Percentiles rank a stretch among this genome's conserved stretches.
These are phyloP conservation scores for Morelia viridis DNA, from an alignment of 2,797 vertebrate species.

Conservation along the genomic window DNA sequence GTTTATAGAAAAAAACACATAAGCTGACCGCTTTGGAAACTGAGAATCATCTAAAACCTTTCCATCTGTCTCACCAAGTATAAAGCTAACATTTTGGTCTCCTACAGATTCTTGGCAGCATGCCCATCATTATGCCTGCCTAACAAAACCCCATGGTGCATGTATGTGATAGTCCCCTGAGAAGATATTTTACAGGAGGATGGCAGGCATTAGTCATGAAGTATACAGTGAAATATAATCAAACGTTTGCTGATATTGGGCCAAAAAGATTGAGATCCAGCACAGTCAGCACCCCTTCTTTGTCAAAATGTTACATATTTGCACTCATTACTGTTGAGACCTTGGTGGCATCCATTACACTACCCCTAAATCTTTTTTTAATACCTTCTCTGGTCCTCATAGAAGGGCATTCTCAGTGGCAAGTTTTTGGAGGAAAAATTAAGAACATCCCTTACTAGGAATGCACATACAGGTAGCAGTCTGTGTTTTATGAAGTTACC, in stretches of 20 bases:
- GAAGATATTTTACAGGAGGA: background rate
- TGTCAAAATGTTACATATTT: background rate
- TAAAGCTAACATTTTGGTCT: background rate
- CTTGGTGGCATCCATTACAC: background rate
- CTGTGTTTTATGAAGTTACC: background rate
- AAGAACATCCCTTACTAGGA: background rate
- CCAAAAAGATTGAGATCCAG: background rate
- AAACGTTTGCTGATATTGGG: background rate
- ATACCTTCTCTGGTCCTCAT: background rate
- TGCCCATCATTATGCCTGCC: background rate
- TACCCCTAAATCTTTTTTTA: background rate
- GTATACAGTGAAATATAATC: background rate
- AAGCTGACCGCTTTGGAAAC: background rate
- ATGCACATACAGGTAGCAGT: background rate
- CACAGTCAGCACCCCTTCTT: background rate
- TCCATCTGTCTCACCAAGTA: background rate
- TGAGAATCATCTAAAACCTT: background rate
- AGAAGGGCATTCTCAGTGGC: background rate
- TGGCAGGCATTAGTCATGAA: constrained; percentile 4
- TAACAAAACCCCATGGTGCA: background rate
- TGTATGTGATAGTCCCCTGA: background rate
- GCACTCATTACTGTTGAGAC: background rate
- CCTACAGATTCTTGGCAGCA: background rate
- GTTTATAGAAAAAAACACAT: background rate
- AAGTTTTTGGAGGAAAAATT: background rate